Percentiles rank a stretch among this genome's conserved stretches.
Conservation (phyloP, 2,113 vertebrate genomes). For the Lontra canadensis region DNA sequence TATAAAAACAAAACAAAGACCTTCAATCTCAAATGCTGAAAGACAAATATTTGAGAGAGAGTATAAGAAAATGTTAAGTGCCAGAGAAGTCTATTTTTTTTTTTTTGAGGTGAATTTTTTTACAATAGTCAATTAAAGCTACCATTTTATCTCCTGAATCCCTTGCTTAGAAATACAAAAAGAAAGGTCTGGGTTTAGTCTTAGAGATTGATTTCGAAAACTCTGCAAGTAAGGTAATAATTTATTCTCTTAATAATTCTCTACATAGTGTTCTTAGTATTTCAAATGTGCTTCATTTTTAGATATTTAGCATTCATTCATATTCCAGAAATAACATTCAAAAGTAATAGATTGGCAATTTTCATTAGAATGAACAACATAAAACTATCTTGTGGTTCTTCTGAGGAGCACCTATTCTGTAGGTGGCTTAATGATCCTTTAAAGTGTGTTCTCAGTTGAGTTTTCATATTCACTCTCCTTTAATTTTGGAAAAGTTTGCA, state of each 20-base stretch:
- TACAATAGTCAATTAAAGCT: slow-evolving; percentile 63
- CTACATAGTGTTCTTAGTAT: neutral
- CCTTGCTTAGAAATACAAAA: slow-evolving; percentile 27
- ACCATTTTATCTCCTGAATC: slow-evolving; percentile 54
- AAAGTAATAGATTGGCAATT: neutral
- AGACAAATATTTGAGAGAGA: neutral
- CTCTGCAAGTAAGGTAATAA: neutral
- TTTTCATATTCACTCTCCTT: neutral
- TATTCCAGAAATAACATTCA: neutral
- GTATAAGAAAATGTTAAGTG: neutral
- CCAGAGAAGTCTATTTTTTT: neutral
- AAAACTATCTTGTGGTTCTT: neutral
- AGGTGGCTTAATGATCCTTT: neutral
- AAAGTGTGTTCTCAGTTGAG: neutral
- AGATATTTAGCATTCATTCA: slow-evolving; percentile 29
- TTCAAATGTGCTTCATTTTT: slow-evolving; percentile 29
- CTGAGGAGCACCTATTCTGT: neutral
- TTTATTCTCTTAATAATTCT: slow-evolving; percentile 43
- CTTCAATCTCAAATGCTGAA: neutral
- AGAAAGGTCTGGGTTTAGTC: slow-evolving; percentile 55
- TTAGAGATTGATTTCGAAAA: slow-evolving; percentile 29
- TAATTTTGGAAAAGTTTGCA: neutral
- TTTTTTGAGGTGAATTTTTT: slow-evolving; percentile 60
- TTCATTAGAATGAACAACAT: neutral
- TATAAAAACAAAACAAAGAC: neutral